Conservation (phyloP, 2,888 invertebrate species). For the Hyalella azteca region DNA sequence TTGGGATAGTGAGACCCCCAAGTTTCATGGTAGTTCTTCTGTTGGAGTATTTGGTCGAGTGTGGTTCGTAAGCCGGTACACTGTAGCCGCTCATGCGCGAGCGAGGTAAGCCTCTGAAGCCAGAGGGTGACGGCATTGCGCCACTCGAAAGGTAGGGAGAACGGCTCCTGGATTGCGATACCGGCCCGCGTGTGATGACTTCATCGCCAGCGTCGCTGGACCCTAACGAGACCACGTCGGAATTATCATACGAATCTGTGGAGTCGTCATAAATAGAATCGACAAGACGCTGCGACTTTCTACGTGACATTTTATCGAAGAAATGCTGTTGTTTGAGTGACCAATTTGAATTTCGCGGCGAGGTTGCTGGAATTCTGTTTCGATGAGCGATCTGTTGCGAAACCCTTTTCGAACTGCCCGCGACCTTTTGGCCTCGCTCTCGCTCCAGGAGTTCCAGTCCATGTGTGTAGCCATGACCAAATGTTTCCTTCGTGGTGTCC, state of each 20-base stretch:
- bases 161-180: conserved; percentile 25
- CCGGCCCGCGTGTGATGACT: not conserved
- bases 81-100: conserved; percentile 6
- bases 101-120: not conserved
- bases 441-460: not conserved
- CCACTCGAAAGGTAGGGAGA: conserved; percentile 3
- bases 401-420: not conserved
- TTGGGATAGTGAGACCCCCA: not conserved
- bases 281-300: not conserved
- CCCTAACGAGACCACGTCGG: not conserved
- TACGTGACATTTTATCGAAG: conserved; percentile 5
- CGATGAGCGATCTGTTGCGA: not conserved
- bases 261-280: conserved; percentile 6
- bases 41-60: not conserved
- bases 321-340: conserved; percentile 26
- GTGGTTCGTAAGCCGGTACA: not conserved
- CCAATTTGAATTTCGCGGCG: conserved; percentile 1
- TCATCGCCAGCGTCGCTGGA: conserved; percentile 1
- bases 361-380: not conserved
- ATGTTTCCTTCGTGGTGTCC: not conserved
- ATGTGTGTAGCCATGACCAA: not conserved
- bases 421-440: not conserved
- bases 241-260: not conserved
- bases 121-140: not conserved
- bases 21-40: not conserved